These are phyloP conservation scores for Semaprochilodus insignis DNA, from an alignment of 2,797 vertebrate genomes.

Conservation along the genomic window DNA sequence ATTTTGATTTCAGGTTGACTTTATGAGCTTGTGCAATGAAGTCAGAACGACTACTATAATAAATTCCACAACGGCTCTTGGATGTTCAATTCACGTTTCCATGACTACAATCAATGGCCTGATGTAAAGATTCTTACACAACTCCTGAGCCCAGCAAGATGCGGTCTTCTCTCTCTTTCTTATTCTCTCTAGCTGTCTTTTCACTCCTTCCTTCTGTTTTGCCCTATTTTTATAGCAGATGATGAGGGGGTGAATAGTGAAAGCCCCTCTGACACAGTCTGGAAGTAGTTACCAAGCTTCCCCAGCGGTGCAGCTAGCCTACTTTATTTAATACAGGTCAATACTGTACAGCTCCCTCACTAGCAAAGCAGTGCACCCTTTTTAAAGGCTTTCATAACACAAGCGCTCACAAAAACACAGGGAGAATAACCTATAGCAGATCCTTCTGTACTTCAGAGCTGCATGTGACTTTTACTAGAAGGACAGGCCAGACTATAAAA, in stretches of 20 bases:
- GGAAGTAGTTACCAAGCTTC: constrained; percentile 53
- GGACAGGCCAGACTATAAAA: neutral
- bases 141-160: constrained; percentile 30
- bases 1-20: neutral
- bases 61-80: constrained; percentile 33
- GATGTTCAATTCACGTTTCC: constrained; percentile 49
- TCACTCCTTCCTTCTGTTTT: constrained; percentile 26
- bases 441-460: neutral
- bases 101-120: constrained; percentile 49
- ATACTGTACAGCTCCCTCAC: constrained; percentile 41
- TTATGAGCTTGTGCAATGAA: neutral
- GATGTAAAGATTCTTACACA: constrained; percentile 30
- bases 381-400: constrained; percentile 32
- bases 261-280: constrained; percentile 58
- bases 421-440: neutral
- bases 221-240: constrained; percentile 55
- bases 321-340: constrained; percentile 64
- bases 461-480: neutral
- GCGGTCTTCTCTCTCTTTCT: constrained; percentile 2
- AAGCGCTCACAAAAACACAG: neutral
- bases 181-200: constrained; percentile 10
- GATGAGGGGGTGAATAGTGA: constrained; percentile 49
- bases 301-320: constrained; percentile 56
- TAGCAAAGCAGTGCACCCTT: constrained; percentile 18
- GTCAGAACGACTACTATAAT: neutral